A percentile compares a stretch with the other conserved stretches of the same genome.
Evolutionary conservation across 1,140 invertebrate species (phyloP).

Genomic region (Asbolus verrucosus): DNA sequence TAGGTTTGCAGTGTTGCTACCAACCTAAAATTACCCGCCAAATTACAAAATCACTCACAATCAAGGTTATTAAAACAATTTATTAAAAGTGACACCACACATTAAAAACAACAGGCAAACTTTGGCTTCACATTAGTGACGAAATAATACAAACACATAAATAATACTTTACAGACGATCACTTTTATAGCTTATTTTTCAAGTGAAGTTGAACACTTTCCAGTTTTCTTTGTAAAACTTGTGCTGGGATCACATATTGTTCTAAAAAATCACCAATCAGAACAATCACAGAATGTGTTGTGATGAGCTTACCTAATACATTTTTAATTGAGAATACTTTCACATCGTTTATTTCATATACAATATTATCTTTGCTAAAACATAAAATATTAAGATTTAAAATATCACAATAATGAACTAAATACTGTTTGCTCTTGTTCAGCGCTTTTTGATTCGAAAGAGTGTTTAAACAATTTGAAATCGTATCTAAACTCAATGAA

Average conservation of each 20-base stretch:
- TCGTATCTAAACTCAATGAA: conserved; percentile 70
- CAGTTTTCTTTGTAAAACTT: not conserved
- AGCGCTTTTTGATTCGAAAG: conserved; percentile 61
- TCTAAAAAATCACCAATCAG: conserved; percentile 11
- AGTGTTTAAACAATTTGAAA: conserved; percentile 65
- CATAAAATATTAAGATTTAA: conserved; percentile 24
- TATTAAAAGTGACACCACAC: conserved; percentile 26
- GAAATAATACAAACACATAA: not conserved
- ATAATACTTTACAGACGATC: not conserved
- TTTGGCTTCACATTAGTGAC: not conserved
- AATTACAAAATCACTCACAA: not conserved
- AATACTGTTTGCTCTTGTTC: conserved; percentile 62
- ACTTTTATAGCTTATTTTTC: conserved; percentile 31
- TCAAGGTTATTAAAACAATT: conserved; percentile 12
- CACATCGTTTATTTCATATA: conserved; percentile 48
- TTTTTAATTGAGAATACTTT: conserved; percentile 42
- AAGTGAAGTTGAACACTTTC: conserved; percentile 36
- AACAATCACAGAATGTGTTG: not conserved
- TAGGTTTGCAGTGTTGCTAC: not conserved
- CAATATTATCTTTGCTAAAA: conserved; percentile 48
- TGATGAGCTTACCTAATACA: conserved; percentile 47
- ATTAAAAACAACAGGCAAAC: not conserved
- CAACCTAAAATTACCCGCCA: conserved; percentile 5
- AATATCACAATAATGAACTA: conserved; percentile 46
- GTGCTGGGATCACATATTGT: not conserved